Evolutionary conservation across 2,113 vertebrate genomes (phyloP).

Genomic region (Pseudonaja textilis): DNA sequence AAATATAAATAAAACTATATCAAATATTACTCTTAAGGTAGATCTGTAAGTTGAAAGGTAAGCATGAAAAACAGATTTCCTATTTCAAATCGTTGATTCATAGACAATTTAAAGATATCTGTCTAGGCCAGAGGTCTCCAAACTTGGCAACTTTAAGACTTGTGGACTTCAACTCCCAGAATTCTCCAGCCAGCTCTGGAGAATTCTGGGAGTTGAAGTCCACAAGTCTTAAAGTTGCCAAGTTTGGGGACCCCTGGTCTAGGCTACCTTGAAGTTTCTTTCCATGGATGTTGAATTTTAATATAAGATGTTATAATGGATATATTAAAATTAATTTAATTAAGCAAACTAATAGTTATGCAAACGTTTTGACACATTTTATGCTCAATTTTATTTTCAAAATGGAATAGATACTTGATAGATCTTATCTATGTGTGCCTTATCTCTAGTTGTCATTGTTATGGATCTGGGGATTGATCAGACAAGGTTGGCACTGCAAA

Average conservation of each 20-base stretch:
- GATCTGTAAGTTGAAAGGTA: not conserved
- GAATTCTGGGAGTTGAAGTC: no score
- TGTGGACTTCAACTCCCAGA: no score
- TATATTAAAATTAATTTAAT: slow-evolving; percentile 12
- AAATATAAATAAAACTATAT: not conserved
- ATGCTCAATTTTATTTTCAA: not conserved
- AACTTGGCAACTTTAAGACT: no score
- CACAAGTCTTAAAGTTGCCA: no score
- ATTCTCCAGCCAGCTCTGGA: no score
- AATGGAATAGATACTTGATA: slow-evolving; percentile 33
- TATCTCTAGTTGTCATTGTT: not conserved
- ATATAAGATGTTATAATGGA: slow-evolving; percentile 6
- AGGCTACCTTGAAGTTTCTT: not conserved
- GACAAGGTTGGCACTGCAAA: not conserved
- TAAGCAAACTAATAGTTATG: slow-evolving; percentile 20
- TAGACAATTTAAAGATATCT: slow-evolving; percentile 2
- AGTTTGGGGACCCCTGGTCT: no score
- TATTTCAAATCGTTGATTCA: slow-evolving; percentile 5
- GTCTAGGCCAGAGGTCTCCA: no score
- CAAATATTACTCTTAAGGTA: not conserved
- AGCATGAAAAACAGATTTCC: slow-evolving; percentile 15
- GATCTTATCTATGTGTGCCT: not conserved
- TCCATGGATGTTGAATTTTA: slow-evolving; percentile 2
- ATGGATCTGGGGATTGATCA: not conserved
- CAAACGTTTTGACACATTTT: slow-evolving; percentile 18